Evolutionary conservation across 2,888 invertebrate genomes (phyloP).

Genomic region (Sipha maydis): DNA sequence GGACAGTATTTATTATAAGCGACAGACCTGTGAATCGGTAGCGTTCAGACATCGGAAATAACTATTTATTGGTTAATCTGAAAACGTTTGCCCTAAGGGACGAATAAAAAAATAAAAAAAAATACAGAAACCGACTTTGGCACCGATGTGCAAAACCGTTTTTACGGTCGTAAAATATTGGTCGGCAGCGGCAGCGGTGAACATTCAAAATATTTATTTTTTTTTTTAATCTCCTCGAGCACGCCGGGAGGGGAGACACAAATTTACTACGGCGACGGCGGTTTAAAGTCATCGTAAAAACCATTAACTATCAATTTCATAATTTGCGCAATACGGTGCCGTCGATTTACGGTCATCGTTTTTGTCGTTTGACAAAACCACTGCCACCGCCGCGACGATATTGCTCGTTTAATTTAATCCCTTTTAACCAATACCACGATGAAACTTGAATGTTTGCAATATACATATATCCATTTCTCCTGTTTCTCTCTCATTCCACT

Average conservation of each 20-base stretch:
- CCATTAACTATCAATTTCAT: slow-evolving; percentile 60
- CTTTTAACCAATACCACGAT: slow-evolving; percentile 32
- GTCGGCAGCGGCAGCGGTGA: not conserved
- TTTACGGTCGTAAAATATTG: slow-evolving; percentile 40
- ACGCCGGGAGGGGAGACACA: not conserved
- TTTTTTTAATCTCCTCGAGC: slow-evolving; percentile 34
- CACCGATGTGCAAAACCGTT: slow-evolving; percentile 45
- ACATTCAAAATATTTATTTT: slow-evolving; percentile 28
- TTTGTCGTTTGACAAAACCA: slow-evolving; percentile 52
- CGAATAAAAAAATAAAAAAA: not conserved
- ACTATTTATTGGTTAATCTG: no score
- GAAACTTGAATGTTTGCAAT: slow-evolving; percentile 50
- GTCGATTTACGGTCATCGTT: slow-evolving; percentile 61
- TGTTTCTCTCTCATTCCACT: not conserved
- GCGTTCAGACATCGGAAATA: no score
- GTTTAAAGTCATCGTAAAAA: slow-evolving; percentile 54
- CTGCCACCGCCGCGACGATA: slow-evolving; percentile 37
- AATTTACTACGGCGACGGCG: not conserved
- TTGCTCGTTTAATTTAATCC: slow-evolving; percentile 59
- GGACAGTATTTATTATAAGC: no score
- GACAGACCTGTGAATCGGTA: no score
- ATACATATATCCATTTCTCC: not conserved
- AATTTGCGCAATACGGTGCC: slow-evolving; percentile 60
- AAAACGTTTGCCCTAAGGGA: no score
- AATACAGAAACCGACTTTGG: not conserved